Base-by-base conservation (phyloP, 2,888 invertebrate genomes). In the Thysanoteuthis rhombus region DNA sequence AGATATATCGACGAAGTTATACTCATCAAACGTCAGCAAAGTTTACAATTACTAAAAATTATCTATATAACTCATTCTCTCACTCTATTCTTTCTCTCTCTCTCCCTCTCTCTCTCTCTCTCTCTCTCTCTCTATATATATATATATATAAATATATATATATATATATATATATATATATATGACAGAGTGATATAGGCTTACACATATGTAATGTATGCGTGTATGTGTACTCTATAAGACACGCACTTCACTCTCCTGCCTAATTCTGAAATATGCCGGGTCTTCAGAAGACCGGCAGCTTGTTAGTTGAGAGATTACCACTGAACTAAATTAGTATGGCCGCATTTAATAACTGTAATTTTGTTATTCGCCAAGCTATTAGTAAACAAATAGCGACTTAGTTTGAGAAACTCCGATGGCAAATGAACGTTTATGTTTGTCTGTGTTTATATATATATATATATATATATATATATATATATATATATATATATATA, bases 291-390 rank as follows among this genome's bases (percentile, higher is more conserved):
- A 75, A 75, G 75, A 75, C 75, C 75, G 75, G n/a, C n/a, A n/a
- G n/a, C 75, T 75, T 75, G 75, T 75, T 75, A 75, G 75, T 75
- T 75, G n/a, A n/a, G n/a, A 75, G 75, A 75, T 75, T n/a, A 75
- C n/a, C 75, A 75, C 75, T 75, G 75, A n/a, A n/a, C 75, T n/a
- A 75, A 75, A 75, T 75, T 75, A 75, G 75, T 75, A 75, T 75
- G 75, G 75, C n/a, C 75, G 10, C 75, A 75, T n/a, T 75, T 75
- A 75, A 75, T 75, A n/a, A 75, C 75, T 16, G 75, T 75, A 75
- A 75, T 75, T 75, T 75, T 75, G 75, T n/a, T 75, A 75, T 75
- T 75, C 75, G 75, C 75, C 75, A 75, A 75, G n/a, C 75, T 75
- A 75, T 75, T 75, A 75, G 75, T 75, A 75, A 75, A 75, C 75